Evolutionary conservation across 2,888 invertebrate species (phyloP).

Genomic region (Teinopalpus imperialis): DNA sequence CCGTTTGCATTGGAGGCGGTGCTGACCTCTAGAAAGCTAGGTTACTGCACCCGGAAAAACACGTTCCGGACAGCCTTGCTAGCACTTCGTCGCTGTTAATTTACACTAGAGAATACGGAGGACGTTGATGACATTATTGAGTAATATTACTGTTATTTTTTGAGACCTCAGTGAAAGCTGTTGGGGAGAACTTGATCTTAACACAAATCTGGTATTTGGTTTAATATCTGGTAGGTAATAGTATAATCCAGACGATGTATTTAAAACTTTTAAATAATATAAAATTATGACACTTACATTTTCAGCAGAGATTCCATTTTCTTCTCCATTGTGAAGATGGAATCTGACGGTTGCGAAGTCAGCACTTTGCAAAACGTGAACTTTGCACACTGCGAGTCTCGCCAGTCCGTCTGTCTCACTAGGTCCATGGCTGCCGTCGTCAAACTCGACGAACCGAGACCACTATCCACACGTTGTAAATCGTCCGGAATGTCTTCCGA

Average conservation of each 20-base stretch:
- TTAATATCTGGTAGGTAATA: too few relatives aligned
- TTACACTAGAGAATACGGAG: constrained; percentile 28
- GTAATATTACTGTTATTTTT: constrained; percentile 1
- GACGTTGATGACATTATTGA: constrained; percentile 3
- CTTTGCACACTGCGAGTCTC: constrained; percentile 89
- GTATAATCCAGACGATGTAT: too few relatives aligned
- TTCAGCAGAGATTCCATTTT: constrained; percentile 88
- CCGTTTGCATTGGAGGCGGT: constrained; percentile 7
- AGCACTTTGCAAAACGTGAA: constrained; percentile 89
- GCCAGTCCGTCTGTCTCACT: constrained; percentile 84
- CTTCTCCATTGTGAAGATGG: constrained; percentile 89
- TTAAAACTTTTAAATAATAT: too few relatives aligned
- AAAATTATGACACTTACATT: constrained; percentile 82
- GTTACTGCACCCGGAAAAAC: constrained; percentile 33
- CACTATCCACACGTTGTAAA: constrained; percentile 59
- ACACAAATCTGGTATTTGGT: too few relatives aligned
- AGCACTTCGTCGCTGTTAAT: constrained; percentile 21
- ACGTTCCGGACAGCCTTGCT: constrained; percentile 22
- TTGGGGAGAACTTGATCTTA: too few relatives aligned
- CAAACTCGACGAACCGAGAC: constrained; percentile 47
- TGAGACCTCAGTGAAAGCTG: background rate
- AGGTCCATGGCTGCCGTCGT: constrained; percentile 71
- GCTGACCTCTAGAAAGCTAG: constrained; percentile 38
- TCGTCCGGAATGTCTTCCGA: constrained; percentile 68
- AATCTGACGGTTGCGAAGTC: constrained; percentile 85